Conservation (phyloP, 2,797 vertebrate genomes). For the Psittacula echo region DNA sequence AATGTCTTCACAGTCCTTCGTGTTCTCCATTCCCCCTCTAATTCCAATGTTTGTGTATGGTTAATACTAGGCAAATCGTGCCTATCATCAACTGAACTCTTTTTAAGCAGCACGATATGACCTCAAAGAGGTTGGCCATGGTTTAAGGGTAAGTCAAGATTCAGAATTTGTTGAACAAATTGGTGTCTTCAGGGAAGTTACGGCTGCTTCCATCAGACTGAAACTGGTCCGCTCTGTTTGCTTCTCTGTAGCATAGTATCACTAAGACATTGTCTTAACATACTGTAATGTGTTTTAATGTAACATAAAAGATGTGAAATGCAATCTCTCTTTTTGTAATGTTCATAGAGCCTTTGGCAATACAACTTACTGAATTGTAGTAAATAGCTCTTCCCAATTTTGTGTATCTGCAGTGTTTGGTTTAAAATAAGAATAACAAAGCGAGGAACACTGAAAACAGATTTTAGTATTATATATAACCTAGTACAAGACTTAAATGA, state of each 20-base stretch:
- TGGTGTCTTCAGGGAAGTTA: background rate
- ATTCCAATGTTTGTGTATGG: background rate
- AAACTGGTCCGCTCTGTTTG: background rate
- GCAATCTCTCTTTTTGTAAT: background rate
- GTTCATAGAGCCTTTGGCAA: background rate
- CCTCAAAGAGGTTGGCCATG: rapidly evolving
- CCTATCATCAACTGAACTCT: too few species aligned
- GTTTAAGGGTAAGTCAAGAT: background rate
- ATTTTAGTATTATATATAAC: background rate
- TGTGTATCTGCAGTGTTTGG: background rate
- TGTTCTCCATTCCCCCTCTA: rapidly evolving
- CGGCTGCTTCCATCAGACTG: background rate
- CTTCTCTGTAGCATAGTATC: background rate
- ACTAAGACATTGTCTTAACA: background rate
- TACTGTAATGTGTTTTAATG: background rate
- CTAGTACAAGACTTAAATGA: background rate
- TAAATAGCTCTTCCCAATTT: background rate
- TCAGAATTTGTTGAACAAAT: background rate
- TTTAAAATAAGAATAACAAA: background rate
- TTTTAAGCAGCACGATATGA: background rate
- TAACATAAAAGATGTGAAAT: background rate
- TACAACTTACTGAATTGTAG: background rate
- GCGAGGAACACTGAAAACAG: background rate
- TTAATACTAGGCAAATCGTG: background rate
- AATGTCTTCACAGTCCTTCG: background rate